phyloP scores from a whole-genome alignment of 2,113 vertebrate genomes.

The Rhizomys pruinosus region DNA sequence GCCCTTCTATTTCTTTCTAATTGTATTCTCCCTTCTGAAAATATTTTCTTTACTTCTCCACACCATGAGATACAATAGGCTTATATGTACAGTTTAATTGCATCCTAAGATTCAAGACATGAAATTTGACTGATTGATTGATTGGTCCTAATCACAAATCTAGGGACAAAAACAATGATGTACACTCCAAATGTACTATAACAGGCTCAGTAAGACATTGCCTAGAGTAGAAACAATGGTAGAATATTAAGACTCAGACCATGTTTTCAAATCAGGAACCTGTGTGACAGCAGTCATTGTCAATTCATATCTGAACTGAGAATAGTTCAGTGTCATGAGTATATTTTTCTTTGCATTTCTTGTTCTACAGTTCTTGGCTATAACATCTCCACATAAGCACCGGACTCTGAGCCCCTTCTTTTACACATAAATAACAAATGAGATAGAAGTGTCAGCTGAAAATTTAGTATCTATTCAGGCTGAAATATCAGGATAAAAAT shows the following conservation, averaged over 20 bases:
- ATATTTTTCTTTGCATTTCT: background rate
- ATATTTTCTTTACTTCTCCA: background rate
- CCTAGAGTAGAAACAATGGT: fast-evolving
- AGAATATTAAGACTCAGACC: background rate
- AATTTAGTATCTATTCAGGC: background rate
- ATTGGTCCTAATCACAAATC: background rate
- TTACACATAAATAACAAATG: background rate
- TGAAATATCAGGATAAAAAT: background rate
- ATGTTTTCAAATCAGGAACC: background rate
- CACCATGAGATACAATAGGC: background rate
- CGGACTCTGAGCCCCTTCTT: background rate
- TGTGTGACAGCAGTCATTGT: fast-evolving
- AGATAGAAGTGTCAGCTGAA: background rate
- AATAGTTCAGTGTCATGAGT: background rate
- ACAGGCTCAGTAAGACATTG: background rate
- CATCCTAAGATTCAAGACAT: background rate
- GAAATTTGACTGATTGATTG: background rate
- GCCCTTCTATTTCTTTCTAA: background rate
- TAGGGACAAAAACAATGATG: background rate
- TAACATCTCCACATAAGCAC: background rate
- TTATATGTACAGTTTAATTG: background rate
- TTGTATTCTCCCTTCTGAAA: background rate
- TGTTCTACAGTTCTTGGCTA: background rate
- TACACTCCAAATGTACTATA: background rate
- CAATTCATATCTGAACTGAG: background rate